Base-by-base conservation (phyloP, 1,140 invertebrate species). In the Drosophila nasuta region DNA sequence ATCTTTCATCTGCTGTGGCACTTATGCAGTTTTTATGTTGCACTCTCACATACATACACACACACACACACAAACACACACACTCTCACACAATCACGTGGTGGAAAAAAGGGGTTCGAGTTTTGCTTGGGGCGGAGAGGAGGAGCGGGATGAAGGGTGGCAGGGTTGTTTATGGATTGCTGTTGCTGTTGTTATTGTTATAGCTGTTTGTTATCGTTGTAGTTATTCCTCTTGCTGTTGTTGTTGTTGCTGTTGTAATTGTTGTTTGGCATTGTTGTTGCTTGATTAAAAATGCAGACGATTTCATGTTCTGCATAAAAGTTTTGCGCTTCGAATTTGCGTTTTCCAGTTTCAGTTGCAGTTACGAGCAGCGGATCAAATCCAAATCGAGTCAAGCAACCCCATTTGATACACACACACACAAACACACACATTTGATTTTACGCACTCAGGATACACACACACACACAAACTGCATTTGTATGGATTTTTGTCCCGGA, bases 251-350 rank as follows among this genome's bases (percentile, higher is more conserved):
- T 74, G 52, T 51, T 74, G 67, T 62, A 28, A 43, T 65, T 69
- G 75, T 41, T 75, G 43, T 62, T 25, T 58, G 65, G 64, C 69
- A 77, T 85, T 85, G 77, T 86, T 85, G 81, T 85, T 78, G 77
- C 77, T 87, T 71, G 77, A 83, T 88, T 89, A 78, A 72, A 83
- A 83, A 89, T 88, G 83, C 83, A 88, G 74, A 65, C 51, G 63
- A 77, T 82, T 81, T 70, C 71, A 13, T 35, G 75, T 67, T 76
- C 77, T 82, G 80, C 80, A 82, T 81, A 76, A 71, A 81, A 82
- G 59, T 81, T 77, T 60, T 51, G 17, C 25, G 52, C 69, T 83
- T 80, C 48, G 43, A 49, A 56, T 77, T 30, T 82, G 63, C 60
- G 48, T 65, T 82, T 81, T 70, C 68, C 30, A 60, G 63, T 82